Evolutionary conservation across 2,888 invertebrate genomes (phyloP).

Genomic region (Patella depressa): DNA sequence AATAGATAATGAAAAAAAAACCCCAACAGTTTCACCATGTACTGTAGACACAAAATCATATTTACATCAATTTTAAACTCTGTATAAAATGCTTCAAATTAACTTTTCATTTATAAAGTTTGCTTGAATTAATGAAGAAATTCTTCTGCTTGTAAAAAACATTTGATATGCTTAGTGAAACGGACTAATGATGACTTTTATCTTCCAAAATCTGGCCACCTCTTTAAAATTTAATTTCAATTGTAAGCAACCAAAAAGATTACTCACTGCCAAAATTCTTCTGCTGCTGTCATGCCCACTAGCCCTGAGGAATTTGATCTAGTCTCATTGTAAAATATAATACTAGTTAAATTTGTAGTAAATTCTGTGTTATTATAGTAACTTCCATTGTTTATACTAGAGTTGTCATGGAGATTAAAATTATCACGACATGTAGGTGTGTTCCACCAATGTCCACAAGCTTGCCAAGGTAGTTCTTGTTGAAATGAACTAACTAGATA

Average conservation of each 20-base stretch:
- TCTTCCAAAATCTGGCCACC: too few species aligned
- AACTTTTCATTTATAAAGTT: too few species aligned
- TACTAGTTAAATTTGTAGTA: neutral
- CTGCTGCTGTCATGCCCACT: conserved; percentile 41
- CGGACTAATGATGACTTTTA: too few species aligned
- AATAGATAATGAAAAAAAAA: too few species aligned
- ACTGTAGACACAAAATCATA: too few species aligned
- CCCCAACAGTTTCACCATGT: too few species aligned
- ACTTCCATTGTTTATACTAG: neutral
- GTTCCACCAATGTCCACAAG: conserved; percentile 52
- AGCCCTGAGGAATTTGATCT: neutral
- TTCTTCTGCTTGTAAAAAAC: too few species aligned
- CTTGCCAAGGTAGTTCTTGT: conserved; percentile 46
- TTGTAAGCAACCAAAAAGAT: neutral
- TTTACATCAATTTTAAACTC: too few species aligned
- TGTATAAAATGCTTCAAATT: too few species aligned
- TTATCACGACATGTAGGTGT: conserved; percentile 40
- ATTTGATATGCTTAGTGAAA: too few species aligned
- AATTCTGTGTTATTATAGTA: conserved; percentile 12
- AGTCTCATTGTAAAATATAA: conserved; percentile 2
- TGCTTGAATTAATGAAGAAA: too few species aligned
- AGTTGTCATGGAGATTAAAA: conserved; percentile 4
- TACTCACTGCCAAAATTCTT: conserved; percentile 58
- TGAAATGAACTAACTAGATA: conserved; percentile 51
- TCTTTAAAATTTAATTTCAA: too few species aligned